Conservation (phyloP, 2,797 vertebrate genomes). For the Nothura maculosa region DNA sequence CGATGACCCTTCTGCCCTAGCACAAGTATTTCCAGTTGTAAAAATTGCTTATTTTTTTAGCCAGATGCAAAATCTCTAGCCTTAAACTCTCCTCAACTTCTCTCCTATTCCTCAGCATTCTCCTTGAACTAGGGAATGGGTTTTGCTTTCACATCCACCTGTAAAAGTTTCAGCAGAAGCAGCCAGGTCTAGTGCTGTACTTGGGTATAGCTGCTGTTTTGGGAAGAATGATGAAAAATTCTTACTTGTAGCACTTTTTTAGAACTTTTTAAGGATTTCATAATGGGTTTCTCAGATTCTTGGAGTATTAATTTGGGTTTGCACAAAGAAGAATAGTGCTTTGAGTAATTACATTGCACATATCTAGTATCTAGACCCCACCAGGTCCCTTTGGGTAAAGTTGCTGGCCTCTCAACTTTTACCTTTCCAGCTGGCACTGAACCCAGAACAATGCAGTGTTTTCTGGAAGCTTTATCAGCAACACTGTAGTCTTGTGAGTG, state of each 20-base stretch:
- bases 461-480: not conserved
- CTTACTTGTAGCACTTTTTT: not conserved
- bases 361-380: accelerated
- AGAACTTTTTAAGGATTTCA: not conserved
- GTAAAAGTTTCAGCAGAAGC: not conserved
- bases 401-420: not conserved
- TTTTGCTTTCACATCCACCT: not conserved
- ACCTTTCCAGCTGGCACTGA: not conserved
- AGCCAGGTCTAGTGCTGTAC: not conserved
- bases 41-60: not conserved
- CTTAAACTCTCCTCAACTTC: not conserved
- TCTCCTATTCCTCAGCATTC: not conserved
- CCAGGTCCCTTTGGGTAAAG: not conserved
- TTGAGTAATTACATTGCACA: not conserved
- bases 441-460: not conserved
- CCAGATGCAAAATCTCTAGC: not conserved
- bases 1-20: not conserved
- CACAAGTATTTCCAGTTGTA: not conserved
- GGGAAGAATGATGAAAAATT: accelerated
- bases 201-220: not conserved
- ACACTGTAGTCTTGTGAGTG: not conserved
- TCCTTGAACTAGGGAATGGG: not conserved
- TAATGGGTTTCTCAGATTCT: not conserved
- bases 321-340: not conserved
- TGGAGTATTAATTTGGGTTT: not conserved